Evolutionary conservation across 1,140 invertebrate species (phyloP).

Genomic region (Nautilus pompilius): DNA sequence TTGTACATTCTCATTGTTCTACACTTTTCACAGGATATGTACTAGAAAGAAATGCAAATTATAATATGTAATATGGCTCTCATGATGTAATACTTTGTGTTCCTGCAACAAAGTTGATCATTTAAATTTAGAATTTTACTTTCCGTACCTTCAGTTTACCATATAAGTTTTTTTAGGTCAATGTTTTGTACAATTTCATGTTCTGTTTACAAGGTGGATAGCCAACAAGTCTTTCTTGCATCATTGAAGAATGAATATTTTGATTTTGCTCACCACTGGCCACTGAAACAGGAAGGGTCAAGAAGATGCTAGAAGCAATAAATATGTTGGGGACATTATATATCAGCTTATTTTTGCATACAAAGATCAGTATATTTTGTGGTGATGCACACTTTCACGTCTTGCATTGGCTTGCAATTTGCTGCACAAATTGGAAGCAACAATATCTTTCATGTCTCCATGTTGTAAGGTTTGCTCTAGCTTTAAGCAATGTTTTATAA

Average conservation of each 20-base stretch:
- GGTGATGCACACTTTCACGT: not conserved
- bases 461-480: not conserved
- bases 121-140: no score
- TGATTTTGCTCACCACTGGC: not conserved
- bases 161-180: not conserved
- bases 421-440: not conserved
- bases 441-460: not conserved
- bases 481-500: not conserved
- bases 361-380: not conserved
- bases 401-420: not conserved
- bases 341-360: not conserved
- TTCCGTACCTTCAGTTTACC: no score
- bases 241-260: not conserved
- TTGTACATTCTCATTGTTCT: no score
- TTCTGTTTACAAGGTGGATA: not conserved
- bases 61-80: no score
- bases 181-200: not conserved
- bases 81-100: no score
- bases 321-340: not conserved
- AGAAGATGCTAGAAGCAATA: not conserved
- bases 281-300: not conserved
- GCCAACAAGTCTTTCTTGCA: not conserved
- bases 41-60: no score
- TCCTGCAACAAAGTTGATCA: no score
- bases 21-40: no score